These are phyloP conservation scores for Campoplex nolae DNA, from an alignment of 2,888 invertebrate genomes.

Conservation along the genomic window DNA sequence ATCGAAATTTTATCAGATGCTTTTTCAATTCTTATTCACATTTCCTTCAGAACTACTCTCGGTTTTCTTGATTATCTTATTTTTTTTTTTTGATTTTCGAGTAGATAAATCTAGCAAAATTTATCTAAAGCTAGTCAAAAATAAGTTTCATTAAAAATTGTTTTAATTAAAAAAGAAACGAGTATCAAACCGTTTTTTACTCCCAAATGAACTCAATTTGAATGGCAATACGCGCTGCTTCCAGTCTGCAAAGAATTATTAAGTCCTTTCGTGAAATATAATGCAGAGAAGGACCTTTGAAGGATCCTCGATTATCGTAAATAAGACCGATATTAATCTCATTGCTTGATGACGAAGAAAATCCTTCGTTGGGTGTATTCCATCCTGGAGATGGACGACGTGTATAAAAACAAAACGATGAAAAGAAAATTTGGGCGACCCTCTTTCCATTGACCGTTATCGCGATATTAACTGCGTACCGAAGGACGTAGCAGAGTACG, in stretches of 20 bases:
- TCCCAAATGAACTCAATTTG: background rate
- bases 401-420: background rate
- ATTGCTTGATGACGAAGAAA: conserved; percentile 16
- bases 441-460: conserved; percentile 1
- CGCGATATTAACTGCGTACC: conserved; percentile 2
- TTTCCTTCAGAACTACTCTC: no score
- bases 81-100: no score
- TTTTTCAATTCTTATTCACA: no score
- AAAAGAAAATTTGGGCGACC: conserved; percentile 1
- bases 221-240: background rate
- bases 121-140: no score
- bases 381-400: background rate
- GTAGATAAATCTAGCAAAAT: no score
- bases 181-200: no score
- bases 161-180: no score
- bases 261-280: background rate
- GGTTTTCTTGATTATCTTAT: no score
- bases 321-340: background rate
- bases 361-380: background rate
- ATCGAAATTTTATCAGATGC: no score
- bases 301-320: background rate
- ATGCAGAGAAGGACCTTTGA: background rate
- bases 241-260: background rate
- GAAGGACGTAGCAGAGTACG: no score
- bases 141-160: no score